Conservation (phyloP, 2,113 vertebrate species). For the Clarias gariepinus region DNA sequence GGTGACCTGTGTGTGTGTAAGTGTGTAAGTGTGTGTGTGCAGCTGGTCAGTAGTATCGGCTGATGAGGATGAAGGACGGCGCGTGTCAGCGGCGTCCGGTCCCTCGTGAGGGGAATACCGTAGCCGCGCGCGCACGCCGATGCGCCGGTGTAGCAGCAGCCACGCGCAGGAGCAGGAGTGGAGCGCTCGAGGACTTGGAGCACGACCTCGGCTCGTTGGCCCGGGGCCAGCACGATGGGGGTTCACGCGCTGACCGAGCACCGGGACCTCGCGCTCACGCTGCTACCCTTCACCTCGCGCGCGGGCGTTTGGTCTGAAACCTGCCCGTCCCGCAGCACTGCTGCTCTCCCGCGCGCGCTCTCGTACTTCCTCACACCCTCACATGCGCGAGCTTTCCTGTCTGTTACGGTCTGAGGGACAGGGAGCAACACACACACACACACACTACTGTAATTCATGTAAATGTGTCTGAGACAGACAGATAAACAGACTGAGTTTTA, state of each 20-base stretch:
- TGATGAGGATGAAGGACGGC: constrained; percentile 39
- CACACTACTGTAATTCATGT: background rate
- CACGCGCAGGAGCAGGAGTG: background rate
- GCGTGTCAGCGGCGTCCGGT: constrained; percentile 6
- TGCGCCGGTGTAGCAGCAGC: background rate
- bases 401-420: background rate
- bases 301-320: background rate
- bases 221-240: background rate
- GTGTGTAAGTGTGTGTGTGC: constrained; percentile 14
- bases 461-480: background rate
- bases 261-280: constrained; percentile 19
- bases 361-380: background rate
- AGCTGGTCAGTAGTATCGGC: constrained; percentile 16
- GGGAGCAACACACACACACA: background rate
- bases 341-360: background rate
- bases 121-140: background rate
- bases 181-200: constrained; percentile 1
- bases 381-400: background rate
- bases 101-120: constrained; percentile 25
- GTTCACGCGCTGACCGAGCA: constrained; percentile 1
- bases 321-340: background rate
- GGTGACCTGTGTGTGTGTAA: constrained; percentile 34
- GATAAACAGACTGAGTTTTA: too few relatives aligned
- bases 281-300: constrained; percentile 34
- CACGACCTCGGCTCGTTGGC: constrained; percentile 3